Conservation (phyloP, 2,888 invertebrate genomes). For the Idaea biselata region DNA sequence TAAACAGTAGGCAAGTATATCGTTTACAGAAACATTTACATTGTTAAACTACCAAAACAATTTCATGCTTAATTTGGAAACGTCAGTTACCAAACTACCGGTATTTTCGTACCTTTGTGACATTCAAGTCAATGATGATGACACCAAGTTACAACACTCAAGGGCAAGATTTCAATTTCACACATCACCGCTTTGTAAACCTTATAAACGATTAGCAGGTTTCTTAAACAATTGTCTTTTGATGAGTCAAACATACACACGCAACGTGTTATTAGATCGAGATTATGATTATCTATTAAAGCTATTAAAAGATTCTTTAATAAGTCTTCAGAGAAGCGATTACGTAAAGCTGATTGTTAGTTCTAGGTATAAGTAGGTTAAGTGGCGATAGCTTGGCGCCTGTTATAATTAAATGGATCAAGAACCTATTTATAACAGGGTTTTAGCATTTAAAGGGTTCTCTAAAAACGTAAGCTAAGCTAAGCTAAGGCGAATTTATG, state of each 20-base stretch:
- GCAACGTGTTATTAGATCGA: background rate
- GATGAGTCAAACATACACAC: background rate
- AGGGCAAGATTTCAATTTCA: constrained; percentile 17
- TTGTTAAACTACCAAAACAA: constrained; percentile 9
- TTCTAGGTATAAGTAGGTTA: background rate
- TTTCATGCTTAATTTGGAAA: background rate
- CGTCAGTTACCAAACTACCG: constrained; percentile 1
- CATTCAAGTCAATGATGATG: background rate
- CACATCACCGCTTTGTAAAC: constrained; percentile 12
- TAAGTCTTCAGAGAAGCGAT: background rate
- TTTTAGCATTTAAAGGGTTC: too few species aligned
- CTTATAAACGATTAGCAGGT: background rate
- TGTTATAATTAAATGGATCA: background rate
- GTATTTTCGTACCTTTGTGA: background rate
- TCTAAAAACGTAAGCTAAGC: too few species aligned
- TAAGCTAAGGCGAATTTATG: too few species aligned
- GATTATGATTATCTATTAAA: background rate
- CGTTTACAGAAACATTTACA: constrained; percentile 16
- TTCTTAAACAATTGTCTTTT: background rate
- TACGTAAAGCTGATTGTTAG: background rate
- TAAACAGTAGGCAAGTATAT: background rate
- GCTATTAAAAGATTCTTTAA: background rate
- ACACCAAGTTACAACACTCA: constrained; percentile 2
- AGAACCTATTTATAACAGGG: too few species aligned
- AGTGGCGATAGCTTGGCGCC: background rate